These are phyloP conservation scores for Aricia artaxerxes DNA, from an alignment of 2,888 invertebrate species.

Conservation along the genomic window DNA sequence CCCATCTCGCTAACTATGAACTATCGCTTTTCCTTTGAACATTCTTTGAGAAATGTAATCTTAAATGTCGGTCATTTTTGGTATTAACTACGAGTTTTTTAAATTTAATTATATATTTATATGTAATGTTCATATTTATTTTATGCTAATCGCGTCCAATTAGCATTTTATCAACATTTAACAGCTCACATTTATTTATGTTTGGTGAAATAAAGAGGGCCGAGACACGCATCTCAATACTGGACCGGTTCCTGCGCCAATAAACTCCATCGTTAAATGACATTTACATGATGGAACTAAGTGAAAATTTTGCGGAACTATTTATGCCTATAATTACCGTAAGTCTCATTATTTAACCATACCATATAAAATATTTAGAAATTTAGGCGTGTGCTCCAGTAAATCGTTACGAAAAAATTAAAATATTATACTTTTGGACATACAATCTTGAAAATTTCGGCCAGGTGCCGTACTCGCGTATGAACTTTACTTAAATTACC, in stretches of 20 bases:
- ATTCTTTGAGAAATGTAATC: constrained; percentile 21
- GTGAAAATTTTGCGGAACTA: constrained; percentile 26
- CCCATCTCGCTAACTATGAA: constrained; percentile 9
- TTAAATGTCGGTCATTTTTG: constrained; percentile 27
- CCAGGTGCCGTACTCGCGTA: background rate
- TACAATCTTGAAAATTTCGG: background rate
- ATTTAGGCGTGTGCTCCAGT: background rate
- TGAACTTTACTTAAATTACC: no score
- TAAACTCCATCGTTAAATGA: background rate
- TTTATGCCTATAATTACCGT: constrained; percentile 1
- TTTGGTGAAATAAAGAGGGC: constrained; percentile 16
- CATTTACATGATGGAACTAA: constrained; percentile 16
- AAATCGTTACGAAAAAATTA: background rate
- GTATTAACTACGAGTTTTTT: constrained; percentile 23
- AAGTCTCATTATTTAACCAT: background rate
- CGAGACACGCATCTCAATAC: constrained; percentile 19
- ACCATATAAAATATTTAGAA: background rate
- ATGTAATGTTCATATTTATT: constrained; percentile 30
- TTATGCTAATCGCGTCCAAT: constrained; percentile 22
- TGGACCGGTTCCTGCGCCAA: background rate
- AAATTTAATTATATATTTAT: constrained; percentile 28
- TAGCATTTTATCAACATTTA: constrained; percentile 23
- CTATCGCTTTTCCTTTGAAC: background rate
- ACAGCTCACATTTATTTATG: constrained; percentile 23
- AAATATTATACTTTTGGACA: background rate